Percentiles rank a stretch among this genome's conserved stretches.
Conservation (phyloP, 1,140 invertebrate species). For the Elymnias hypermnestra region DNA sequence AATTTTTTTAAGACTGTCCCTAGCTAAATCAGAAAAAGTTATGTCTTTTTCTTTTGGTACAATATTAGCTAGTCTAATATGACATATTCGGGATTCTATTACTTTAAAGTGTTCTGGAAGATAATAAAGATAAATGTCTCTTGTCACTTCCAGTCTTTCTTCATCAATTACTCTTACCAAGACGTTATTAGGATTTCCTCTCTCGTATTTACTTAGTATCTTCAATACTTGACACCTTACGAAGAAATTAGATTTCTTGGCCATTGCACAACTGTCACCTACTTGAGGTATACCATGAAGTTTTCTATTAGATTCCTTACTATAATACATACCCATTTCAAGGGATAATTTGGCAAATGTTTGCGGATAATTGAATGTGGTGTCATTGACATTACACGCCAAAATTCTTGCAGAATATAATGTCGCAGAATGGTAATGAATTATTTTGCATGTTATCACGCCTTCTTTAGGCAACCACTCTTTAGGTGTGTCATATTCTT, state of each 20-base stretch:
- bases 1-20: slow-evolving; percentile 36
- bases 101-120: slow-evolving; percentile 56
- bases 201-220: slow-evolving; percentile 34
- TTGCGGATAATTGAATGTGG: slow-evolving; percentile 40
- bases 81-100: slow-evolving; percentile 41
- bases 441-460: slow-evolving; percentile 53
- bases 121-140: slow-evolving; percentile 49
- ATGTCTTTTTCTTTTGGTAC: slow-evolving; percentile 57
- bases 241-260: slow-evolving; percentile 43
- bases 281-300: slow-evolving; percentile 46
- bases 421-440: slow-evolving; percentile 46
- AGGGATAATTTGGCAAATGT: slow-evolving; percentile 44
- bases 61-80: slow-evolving; percentile 55
- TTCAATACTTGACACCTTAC: slow-evolving; percentile 59
- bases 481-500: slow-evolving; percentile 41
- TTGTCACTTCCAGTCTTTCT: slow-evolving; percentile 39
- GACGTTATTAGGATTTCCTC: slow-evolving; percentile 44
- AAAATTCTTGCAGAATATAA: slow-evolving; percentile 53
- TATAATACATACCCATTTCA: slow-evolving; percentile 58
- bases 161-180: slow-evolving; percentile 62
- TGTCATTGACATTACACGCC: slow-evolving; percentile 29
- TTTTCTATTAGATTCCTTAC: slow-evolving; percentile 46
- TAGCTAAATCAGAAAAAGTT: slow-evolving; percentile 47
- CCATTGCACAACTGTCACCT: slow-evolving; percentile 58
- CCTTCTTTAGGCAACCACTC: slow-evolving; percentile 59